phyloP scores from a whole-genome alignment of 92 coral and sea anemone species.

The Zoanthus sociatus region DNA sequence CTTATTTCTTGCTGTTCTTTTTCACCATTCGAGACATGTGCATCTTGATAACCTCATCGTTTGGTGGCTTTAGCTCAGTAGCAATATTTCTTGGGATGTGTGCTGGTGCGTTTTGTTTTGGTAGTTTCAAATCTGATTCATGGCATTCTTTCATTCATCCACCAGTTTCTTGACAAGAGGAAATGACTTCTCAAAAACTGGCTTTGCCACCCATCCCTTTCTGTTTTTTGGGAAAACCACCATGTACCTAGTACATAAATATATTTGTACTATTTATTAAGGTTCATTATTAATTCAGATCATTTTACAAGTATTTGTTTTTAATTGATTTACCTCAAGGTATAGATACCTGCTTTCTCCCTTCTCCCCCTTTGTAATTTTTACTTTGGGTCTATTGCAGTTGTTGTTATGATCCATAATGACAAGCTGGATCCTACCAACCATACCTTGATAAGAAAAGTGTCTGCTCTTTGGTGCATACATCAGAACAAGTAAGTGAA shows the following conservation, averaged over 20 bases:
- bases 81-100: conserved; percentile 49
- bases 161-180: conserved; percentile 32
- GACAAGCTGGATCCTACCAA: conserved; percentile 42
- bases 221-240: conserved; percentile 54
- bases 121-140: conserved; percentile 19
- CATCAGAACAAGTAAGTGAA: conserved; percentile 4
- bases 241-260: conserved; percentile 17
- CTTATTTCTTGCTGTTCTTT: conserved; percentile 11
- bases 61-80: conserved; percentile 27
- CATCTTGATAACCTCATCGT: conserved; percentile 45
- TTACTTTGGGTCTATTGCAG: conserved; percentile 44
- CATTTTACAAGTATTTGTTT: neutral
- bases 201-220: conserved; percentile 57
- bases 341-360: conserved; percentile 38
- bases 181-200: conserved; percentile 43
- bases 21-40: conserved; percentile 26
- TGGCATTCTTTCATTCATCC: conserved; percentile 38
- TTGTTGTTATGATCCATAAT: conserved; percentile 42
- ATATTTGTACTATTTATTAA: no score
- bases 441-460: conserved; percentile 51
- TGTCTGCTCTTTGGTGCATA: conserved; percentile 27
- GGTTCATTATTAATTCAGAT: neutral
- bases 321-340: neutral
- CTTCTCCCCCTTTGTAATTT: conserved; percentile 26
- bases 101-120: conserved; percentile 14